phyloP scores from a whole-genome alignment of 1,140 invertebrate species.

The Carcinoscorpius rotundicauda region DNA sequence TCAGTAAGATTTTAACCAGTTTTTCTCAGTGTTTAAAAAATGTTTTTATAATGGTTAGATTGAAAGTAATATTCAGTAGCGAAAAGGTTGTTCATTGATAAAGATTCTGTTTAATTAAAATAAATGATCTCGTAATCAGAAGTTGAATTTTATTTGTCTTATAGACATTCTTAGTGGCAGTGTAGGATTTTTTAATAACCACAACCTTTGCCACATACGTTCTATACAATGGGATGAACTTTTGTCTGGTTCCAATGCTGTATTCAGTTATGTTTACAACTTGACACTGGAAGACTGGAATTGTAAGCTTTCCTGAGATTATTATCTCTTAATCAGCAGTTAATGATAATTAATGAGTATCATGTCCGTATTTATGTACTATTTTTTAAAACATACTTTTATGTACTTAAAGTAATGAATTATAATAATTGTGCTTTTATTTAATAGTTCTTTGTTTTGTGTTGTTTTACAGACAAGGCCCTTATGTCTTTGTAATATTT shows the following conservation, averaged over 20 bases:
- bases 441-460: too few species aligned
- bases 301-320: slow-evolving; percentile 36
- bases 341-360: not conserved
- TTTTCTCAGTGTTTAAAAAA: too few species aligned
- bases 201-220: slow-evolving; percentile 88
- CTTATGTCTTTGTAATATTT: too few species aligned
- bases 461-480: too few species aligned
- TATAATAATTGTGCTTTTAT: too few species aligned
- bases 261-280: slow-evolving; percentile 65
- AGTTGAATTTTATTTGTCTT: slow-evolving; percentile 15
- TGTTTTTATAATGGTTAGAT: too few species aligned
- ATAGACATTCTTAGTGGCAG: slow-evolving; percentile 75
- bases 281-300: slow-evolving; percentile 57
- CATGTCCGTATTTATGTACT: not conserved
- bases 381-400: too few species aligned
- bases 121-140: slow-evolving; percentile 5
- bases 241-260: slow-evolving; percentile 55
- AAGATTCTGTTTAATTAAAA: slow-evolving; percentile 3
- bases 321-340: not conserved
- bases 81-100: too few species aligned
- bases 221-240: slow-evolving; percentile 94
- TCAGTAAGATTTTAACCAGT: too few species aligned
- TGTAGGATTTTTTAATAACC: slow-evolving; percentile 87
- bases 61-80: too few species aligned
- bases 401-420: too few species aligned